Evolutionary conservation across 1,140 invertebrate species (phyloP).

Genomic region (Acromyrmex heyeri): DNA sequence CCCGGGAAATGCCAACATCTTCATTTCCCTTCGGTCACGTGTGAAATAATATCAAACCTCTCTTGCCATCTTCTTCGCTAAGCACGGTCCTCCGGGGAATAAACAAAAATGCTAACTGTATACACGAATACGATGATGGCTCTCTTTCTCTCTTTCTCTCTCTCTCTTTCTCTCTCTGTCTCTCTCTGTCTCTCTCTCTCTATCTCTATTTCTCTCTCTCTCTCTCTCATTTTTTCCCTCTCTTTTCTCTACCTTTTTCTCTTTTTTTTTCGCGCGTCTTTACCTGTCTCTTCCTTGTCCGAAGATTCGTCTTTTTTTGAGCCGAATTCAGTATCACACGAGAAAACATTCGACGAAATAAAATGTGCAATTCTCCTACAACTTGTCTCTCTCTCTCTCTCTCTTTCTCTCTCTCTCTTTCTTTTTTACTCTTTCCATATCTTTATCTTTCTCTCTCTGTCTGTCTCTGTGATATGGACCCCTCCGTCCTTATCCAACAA

Average conservation of each 20-base stretch:
- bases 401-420: conserved; percentile 33
- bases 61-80: conserved; percentile 37
- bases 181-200: background rate
- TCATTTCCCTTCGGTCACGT: conserved; percentile 16
- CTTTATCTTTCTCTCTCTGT: conserved; percentile 63
- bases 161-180: conserved; percentile 12
- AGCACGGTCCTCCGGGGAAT: conserved; percentile 8
- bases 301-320: conserved; percentile 35
- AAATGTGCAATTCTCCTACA: conserved; percentile 58
- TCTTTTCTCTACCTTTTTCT: conserved; percentile 1
- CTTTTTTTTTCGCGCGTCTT: conserved; percentile 5
- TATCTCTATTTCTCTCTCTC: conserved; percentile 2
- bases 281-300: conserved; percentile 12
- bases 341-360: conserved; percentile 31
- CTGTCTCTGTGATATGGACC: conserved; percentile 74
- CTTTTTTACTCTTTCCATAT: conserved; percentile 52
- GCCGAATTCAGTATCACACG: conserved; percentile 1
- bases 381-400: conserved; percentile 57
- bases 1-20: conserved; percentile 9
- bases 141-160: conserved; percentile 37
- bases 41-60: conserved; percentile 31
- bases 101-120: conserved; percentile 32
- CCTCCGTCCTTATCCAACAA: conserved; percentile 76
- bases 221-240: conserved; percentile 15
- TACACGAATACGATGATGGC: conserved; percentile 31